These are phyloP conservation scores for Alligator mississippiensis DNA, from an alignment of 2,113 vertebrate species.

Conservation along the genomic window DNA sequence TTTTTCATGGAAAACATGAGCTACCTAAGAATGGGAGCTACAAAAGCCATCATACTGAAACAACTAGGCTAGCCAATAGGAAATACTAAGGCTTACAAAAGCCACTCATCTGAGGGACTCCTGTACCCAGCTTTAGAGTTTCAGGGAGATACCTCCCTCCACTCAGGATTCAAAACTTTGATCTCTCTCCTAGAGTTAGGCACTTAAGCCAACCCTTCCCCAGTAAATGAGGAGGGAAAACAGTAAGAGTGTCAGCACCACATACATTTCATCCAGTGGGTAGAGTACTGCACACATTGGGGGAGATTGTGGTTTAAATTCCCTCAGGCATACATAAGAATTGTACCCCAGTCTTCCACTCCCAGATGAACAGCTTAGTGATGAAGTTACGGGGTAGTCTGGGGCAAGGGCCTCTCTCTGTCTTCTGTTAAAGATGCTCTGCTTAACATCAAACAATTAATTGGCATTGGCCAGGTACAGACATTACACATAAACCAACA, in stretches of 20 bases:
- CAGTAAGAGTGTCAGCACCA: rapidly evolving
- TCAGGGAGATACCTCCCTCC: not conserved
- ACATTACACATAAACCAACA: not conserved
- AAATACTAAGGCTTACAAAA: not conserved
- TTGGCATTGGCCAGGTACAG: rapidly evolving
- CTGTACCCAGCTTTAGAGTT: not conserved
- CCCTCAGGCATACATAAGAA: not conserved
- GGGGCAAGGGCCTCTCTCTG: rapidly evolving
- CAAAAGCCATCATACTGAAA: not conserved
- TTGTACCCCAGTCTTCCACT: too few species aligned
- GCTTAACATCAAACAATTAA: not conserved
- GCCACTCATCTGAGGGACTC: not conserved
- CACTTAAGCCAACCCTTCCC: not conserved
- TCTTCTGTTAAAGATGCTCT: not conserved
- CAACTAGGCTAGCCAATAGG: rapidly evolving
- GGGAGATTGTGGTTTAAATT: not conserved
- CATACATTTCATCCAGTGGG: not conserved
- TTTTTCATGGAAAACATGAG: rapidly evolving
- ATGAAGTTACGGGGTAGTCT: rapidly evolving
- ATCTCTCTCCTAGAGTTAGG: not conserved
- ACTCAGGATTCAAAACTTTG: not conserved
- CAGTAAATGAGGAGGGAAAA: not conserved
- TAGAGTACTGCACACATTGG: not conserved
- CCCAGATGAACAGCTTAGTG: not conserved
- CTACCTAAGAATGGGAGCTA: not conserved